These are phyloP conservation scores for Stegophylla sp. DNA, from an alignment of 2,888 invertebrate species.

Conservation along the genomic window DNA sequence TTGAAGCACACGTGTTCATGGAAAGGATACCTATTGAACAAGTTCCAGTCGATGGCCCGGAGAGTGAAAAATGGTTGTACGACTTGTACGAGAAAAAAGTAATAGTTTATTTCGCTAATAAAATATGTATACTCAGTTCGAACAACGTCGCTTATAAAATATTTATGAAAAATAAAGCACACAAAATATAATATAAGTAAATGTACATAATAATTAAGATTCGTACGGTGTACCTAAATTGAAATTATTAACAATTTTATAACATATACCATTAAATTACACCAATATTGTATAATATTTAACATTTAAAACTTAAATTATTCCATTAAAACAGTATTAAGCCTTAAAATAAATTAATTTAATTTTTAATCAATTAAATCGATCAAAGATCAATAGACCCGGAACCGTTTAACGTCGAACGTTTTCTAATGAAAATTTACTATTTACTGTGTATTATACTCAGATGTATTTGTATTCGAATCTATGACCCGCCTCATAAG, in stretches of 20 bases:
- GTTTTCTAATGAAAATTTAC: no score
- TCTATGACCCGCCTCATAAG: no score
- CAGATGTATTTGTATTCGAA: no score
- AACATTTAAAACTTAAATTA: no score
- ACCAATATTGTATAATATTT: no score
- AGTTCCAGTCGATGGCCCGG: conserved; percentile 79
- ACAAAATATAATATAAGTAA: background rate
- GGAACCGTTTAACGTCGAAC: no score
- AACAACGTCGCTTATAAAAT: background rate
- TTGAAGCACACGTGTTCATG: conserved; percentile 79
- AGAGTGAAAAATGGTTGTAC: conserved; percentile 81
- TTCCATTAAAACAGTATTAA: no score
- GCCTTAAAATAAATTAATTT: no score
- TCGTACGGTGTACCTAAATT: background rate
- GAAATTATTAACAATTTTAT: background rate
- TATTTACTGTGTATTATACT: no score
- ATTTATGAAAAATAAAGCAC: background rate
- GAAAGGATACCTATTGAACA: conserved; percentile 81
- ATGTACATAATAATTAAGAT: background rate
- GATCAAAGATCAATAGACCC: no score
- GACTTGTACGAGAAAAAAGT: conserved; percentile 84
- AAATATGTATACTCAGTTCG: background rate
- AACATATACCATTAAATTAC: no score
- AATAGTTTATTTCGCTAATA: conserved; percentile 61
- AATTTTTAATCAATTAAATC: no score